Conservation (phyloP, 2,113 vertebrate genomes). For the Hyperoodon ampullatus region DNA sequence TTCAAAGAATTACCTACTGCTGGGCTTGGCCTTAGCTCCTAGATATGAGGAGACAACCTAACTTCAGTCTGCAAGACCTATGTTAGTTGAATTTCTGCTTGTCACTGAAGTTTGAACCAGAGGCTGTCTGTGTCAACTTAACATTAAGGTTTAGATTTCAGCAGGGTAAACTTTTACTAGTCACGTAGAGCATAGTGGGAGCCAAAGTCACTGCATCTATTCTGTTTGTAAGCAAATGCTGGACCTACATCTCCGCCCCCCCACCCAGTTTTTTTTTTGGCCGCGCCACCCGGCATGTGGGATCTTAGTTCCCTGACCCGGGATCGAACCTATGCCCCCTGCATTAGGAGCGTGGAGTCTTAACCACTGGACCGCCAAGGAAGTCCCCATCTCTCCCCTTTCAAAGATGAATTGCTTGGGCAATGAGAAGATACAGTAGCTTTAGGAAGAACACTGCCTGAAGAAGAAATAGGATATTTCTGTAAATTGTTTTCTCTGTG, state of each 20-base stretch:
- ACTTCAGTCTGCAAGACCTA: background rate
- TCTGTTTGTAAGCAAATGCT: slow-evolving; percentile 29
- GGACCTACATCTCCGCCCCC: background rate
- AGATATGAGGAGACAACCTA: background rate
- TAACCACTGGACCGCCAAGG: too few relatives aligned
- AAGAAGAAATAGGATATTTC: slow-evolving; percentile 4
- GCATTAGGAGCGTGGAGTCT: too few relatives aligned
- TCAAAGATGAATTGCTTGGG: background rate
- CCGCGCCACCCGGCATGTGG: too few relatives aligned
- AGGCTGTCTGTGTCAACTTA: background rate
- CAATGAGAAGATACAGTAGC: background rate
- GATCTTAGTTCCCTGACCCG: too few relatives aligned
- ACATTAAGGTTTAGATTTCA: slow-evolving; percentile 21
- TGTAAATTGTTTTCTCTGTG: background rate
- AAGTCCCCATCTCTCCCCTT: background rate
- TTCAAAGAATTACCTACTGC: background rate
- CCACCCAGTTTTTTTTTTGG: too few relatives aligned
- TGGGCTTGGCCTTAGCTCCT: background rate
- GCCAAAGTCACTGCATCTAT: background rate
- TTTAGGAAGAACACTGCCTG: background rate
- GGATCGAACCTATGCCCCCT: too few relatives aligned
- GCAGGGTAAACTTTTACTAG: background rate
- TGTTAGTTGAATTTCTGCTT: slow-evolving; percentile 47
- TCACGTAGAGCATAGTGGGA: background rate
- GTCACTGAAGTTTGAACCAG: background rate